A percentile compares a stretch with the other conserved stretches of the same genome.
Evolutionary conservation across 1,140 invertebrate genomes (phyloP).

Genomic region (Bactericera cockerelli): DNA sequence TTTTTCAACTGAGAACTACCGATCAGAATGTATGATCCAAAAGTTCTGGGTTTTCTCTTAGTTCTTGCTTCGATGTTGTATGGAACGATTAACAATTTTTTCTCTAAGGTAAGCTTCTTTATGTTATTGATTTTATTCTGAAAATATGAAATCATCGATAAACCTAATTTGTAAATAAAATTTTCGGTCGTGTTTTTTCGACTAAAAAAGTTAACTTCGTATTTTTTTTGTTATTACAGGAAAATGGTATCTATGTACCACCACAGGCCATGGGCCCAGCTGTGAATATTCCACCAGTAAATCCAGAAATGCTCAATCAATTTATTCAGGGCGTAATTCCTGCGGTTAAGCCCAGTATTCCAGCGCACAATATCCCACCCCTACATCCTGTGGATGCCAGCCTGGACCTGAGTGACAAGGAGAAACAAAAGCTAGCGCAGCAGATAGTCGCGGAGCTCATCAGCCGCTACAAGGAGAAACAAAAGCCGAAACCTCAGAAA

Average conservation of each 20-base stretch:
- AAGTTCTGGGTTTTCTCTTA: not conserved
- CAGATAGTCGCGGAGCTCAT: not conserved
- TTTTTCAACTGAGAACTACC: not conserved
- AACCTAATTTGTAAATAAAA: too few relatives aligned
- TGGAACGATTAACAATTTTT: not conserved
- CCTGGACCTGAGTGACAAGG: not conserved
- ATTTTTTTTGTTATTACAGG: too few relatives aligned
- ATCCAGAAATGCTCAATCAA: not conserved
- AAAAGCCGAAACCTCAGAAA: not conserved
- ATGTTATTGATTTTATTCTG: too few relatives aligned
- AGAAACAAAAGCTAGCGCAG: not conserved
- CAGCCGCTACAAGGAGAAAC: not conserved
- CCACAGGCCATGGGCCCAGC: too few relatives aligned
- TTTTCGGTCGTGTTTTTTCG: too few relatives aligned
- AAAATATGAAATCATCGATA: too few relatives aligned
- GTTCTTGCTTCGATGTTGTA: not conserved
- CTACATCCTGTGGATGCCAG: not conserved
- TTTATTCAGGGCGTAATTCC: not conserved
- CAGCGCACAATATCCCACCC: not conserved
- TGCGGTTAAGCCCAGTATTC: not conserved
- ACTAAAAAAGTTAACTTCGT: too few relatives aligned
- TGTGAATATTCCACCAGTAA: not conserved
- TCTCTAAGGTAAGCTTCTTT: not conserved
- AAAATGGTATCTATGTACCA: too few relatives aligned
- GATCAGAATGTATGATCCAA: conserved; percentile 1